phyloP scores from a whole-genome alignment of 2,113 vertebrate genomes.

The Cnemophilus loriae region DNA sequence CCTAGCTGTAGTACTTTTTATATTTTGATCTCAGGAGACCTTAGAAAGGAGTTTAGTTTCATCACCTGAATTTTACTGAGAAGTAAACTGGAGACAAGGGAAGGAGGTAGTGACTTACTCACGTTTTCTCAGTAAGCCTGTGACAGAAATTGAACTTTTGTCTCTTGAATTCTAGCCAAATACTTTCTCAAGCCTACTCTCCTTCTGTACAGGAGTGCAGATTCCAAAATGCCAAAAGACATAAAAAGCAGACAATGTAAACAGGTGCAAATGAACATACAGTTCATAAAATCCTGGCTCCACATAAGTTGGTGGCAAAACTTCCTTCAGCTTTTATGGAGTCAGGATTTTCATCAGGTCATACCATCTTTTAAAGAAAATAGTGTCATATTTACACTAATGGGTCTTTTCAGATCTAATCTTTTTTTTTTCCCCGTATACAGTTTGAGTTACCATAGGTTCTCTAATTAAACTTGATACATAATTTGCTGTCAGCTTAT shows the following conservation, averaged over 20 bases:
- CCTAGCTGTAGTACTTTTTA: neutral
- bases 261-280: neutral
- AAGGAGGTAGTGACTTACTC: neutral
- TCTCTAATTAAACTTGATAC: neutral
- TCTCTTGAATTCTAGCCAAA: constrained; percentile 20
- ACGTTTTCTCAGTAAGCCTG: constrained; percentile 15
- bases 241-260: neutral
- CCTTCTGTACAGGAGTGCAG: constrained; percentile 22
- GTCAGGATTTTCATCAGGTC: neutral
- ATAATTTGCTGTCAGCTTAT: neutral
- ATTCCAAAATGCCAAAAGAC: neutral
- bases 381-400: neutral
- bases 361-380: neutral
- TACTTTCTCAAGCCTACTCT: constrained; percentile 35
- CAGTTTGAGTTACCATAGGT: neutral
- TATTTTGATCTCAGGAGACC: neutral
- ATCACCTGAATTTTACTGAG: neutral
- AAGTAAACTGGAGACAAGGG: neutral
- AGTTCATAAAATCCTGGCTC: neutral
- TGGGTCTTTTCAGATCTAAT: neutral
- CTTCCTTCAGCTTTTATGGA: neutral
- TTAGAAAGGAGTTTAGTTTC: neutral
- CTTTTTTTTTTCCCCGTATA: neutral
- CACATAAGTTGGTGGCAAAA: neutral
- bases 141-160: constrained; percentile 16